Evolutionary conservation across 2,888 invertebrate species (phyloP), one percentile per base, ranked within the genome.

Genomic region (Thysanoteuthis rhombus): DNA sequence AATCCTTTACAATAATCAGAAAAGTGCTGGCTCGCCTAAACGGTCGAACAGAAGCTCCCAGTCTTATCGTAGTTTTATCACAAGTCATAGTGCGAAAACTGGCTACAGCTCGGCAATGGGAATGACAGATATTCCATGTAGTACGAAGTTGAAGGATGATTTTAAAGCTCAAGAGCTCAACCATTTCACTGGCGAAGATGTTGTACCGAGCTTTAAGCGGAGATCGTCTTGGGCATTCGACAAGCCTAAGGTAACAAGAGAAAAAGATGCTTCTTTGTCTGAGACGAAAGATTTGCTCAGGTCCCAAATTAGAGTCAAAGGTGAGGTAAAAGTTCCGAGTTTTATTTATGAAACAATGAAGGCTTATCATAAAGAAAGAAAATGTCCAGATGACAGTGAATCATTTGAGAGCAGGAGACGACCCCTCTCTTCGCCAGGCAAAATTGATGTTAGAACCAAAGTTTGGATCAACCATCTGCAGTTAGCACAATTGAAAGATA

Each of bases 211-310:
- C 93, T 40, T 96, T 6, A 94, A 94, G 52, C 94, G 96, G 47
- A 94, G 97, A 94, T 95, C 96, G 2, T 97, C 97, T 16, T 97
- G 97, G 97, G 97, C 97, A 10, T 97, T 97, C 95, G 96, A 97
- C 93, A 95, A 95, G 93, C 96, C 96, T 1, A 90, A 95, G 52
- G 95, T 95, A 52, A 94, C 95, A 36, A 96, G 95, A 92, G 96
- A 96, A 75, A n/a, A 75, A n/a, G n/a, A 75, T 40, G 95, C 96
- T 90, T 95, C 95, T 22, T 94, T 97, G 93, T 95, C 96, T 16
- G 97, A 97, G 93, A 97, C 96, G 39, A 97, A 97, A 94, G 94
- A 96, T 16, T 94, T 97, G 93, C 95, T 97, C 40, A 94, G 96
- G 38, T 96, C 97, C 42, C 97, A 97, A 94, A 97, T 97, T 92